Percentiles rank a stretch among this genome's conserved stretches.
Conservation (phyloP, 2,113 vertebrate genomes). For the Syngnathus floridae region DNA sequence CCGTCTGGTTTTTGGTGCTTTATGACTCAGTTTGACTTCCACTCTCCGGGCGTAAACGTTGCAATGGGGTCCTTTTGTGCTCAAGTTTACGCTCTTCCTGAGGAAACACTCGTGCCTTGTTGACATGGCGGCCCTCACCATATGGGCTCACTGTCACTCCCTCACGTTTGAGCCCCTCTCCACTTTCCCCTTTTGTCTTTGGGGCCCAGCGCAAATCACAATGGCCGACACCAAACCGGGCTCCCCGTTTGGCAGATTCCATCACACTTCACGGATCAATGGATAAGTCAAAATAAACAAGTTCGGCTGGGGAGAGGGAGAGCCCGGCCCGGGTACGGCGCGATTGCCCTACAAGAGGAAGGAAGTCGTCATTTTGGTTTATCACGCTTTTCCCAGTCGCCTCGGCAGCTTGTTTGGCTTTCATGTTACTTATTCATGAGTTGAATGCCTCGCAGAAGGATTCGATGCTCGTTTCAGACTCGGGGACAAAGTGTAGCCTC, state of each 20-base stretch:
- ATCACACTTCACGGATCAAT: slow-evolving; percentile 55
- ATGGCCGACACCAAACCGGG: slow-evolving; percentile 27
- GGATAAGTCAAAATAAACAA: slow-evolving; percentile 42
- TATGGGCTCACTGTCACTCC: slow-evolving; percentile 33
- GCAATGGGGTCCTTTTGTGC: slow-evolving; percentile 60
- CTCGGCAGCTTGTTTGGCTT: slow-evolving; percentile 30
- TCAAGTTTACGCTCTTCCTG: slow-evolving; percentile 62
- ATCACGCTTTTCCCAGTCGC: slow-evolving; percentile 24
- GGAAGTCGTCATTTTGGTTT: slow-evolving; percentile 31
- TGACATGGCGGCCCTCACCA: slow-evolving; percentile 52
- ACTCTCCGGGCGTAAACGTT: slow-evolving; percentile 55
- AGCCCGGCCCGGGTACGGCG: slow-evolving; percentile 34
- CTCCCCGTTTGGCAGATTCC: slow-evolving; percentile 56
- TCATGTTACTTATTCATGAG: slow-evolving; percentile 45
- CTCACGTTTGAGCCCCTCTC: slow-evolving; percentile 7
- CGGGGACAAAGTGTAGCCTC: slow-evolving; percentile 41
- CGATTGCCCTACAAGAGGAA: slow-evolving; percentile 37
- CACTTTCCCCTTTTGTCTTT: slow-evolving; percentile 23
- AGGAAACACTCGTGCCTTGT: slow-evolving; percentile 52
- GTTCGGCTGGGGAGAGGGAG: slow-evolving; percentile 28
- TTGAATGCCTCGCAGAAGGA: slow-evolving; percentile 26
- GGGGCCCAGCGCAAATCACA: slow-evolving; percentile 31
- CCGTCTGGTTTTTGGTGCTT: slow-evolving; percentile 48
- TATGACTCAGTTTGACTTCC: slow-evolving; percentile 60
- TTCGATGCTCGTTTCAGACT: slow-evolving; percentile 35